A percentile compares a stretch with the other conserved stretches of the same genome.
Evolutionary conservation across 2,113 vertebrate genomes (phyloP).

Genomic region (Murina feae): DNA sequence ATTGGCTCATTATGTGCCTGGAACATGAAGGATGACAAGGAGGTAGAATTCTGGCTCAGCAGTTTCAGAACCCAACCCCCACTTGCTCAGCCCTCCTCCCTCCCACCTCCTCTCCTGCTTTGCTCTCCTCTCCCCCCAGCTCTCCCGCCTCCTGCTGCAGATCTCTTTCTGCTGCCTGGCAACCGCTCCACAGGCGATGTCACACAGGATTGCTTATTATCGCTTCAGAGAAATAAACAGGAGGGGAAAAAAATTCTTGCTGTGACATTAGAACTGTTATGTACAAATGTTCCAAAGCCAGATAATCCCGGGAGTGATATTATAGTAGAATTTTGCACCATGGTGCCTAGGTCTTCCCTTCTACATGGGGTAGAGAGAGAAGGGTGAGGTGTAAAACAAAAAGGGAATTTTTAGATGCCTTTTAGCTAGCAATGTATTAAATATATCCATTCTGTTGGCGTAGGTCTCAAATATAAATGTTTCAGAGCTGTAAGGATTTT

Average conservation of each 20-base stretch:
- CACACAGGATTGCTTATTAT: conserved; percentile 64
- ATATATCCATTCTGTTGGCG: conserved; percentile 6
- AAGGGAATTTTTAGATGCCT: background rate
- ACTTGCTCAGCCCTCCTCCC: accelerated
- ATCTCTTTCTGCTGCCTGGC: conserved; percentile 70
- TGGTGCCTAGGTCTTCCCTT: background rate
- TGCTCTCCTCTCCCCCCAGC: background rate
- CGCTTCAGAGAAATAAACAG: conserved; percentile 63
- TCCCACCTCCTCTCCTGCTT: background rate
- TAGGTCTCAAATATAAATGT: background rate
- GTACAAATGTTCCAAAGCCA: conserved; percentile 25
- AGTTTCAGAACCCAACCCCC: conserved; percentile 48
- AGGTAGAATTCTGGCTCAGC: conserved; percentile 69
- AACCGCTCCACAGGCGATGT: conserved; percentile 60
- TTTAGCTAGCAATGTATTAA: conserved; percentile 28
- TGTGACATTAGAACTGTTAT: conserved; percentile 44
- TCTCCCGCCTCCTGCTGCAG: conserved; percentile 45
- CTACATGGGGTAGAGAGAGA: background rate
- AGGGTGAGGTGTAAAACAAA: too few relatives aligned
- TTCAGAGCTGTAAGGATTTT: conserved; percentile 7
- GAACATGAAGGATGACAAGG: conserved; percentile 51
- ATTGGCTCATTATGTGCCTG: conserved; percentile 40
- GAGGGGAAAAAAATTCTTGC: conserved; percentile 30
- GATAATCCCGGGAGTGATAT: background rate
- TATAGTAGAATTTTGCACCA: background rate